A percentile compares a stretch with the other conserved stretches of the same genome.
phyloP scores from a whole-genome alignment of 2,888 invertebrate genomes.

The Cynaeus angustus region DNA sequence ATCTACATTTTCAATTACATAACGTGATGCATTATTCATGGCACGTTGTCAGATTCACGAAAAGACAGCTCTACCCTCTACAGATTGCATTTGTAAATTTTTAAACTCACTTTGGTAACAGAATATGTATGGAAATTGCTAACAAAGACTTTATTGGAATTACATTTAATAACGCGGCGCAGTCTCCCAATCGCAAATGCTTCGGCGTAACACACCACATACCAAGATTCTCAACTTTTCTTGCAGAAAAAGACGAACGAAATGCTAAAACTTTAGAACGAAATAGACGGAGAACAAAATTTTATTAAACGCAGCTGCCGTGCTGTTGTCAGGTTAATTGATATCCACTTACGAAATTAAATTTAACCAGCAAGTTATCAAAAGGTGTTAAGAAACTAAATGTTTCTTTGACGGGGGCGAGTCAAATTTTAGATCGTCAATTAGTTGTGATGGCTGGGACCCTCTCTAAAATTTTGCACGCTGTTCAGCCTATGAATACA shows the following conservation, averaged over 20 bases:
- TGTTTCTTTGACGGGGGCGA: too few species aligned
- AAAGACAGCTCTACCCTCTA: conserved; percentile 50
- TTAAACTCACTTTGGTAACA: conserved; percentile 48
- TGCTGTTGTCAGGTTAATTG: too few species aligned
- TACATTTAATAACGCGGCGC: conserved; percentile 39
- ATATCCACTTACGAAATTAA: too few species aligned
- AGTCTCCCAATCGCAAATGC: conserved; percentile 16
- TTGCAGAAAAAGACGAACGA: too few species aligned
- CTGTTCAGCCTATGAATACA: conserved; percentile 34
- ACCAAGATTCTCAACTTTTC: conserved; percentile 1
- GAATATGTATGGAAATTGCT: conserved; percentile 46
- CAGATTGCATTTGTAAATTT: conserved; percentile 52
- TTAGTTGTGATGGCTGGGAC: too few species aligned
- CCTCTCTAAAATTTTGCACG: too few species aligned
- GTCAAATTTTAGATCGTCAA: too few species aligned
- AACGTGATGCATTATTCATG: conserved; percentile 57
- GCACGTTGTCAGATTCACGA: conserved; percentile 52
- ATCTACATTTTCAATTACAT: conserved; percentile 59
- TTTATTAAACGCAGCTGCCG: too few species aligned
- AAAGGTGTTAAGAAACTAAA: too few species aligned
- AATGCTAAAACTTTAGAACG: too few species aligned
- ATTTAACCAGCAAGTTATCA: too few species aligned
- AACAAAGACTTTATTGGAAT: conserved; percentile 48
- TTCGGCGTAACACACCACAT: conserved; percentile 10
- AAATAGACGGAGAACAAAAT: too few species aligned